Evolutionary conservation across 1,140 invertebrate genomes (phyloP).

Genomic region (Hypsibius dujardini): DNA sequence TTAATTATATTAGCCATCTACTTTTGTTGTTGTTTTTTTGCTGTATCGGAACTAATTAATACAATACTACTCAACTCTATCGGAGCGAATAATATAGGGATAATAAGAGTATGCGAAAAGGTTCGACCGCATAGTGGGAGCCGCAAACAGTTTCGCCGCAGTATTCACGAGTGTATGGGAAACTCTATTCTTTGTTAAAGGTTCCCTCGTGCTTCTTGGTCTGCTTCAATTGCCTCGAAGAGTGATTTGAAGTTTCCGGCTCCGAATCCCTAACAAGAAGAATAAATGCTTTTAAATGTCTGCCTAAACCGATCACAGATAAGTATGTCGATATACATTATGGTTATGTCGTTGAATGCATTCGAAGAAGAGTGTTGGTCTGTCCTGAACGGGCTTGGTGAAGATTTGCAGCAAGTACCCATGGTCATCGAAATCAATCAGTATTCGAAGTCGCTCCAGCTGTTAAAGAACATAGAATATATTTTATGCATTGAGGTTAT

Average conservation of each 20-base stretch:
- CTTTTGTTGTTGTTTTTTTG: no score
- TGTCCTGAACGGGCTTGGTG: constrained; percentile 90
- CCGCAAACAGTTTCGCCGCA: no score
- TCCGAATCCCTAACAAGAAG: constrained; percentile 72
- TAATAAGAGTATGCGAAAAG: no score
- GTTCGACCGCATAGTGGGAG: no score
- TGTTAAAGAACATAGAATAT: constrained; percentile 22
- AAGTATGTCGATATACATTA: constrained; percentile 42
- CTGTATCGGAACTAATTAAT: no score
- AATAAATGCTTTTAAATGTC: constrained; percentile 18
- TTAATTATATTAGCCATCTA: no score
- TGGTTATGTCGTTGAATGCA: constrained; percentile 92
- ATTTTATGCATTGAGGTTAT: not conserved
- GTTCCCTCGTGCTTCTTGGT: constrained; percentile 85
- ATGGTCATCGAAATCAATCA: constrained; percentile 93
- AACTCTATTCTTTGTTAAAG: constrained; percentile 39
- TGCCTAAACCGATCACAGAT: not conserved
- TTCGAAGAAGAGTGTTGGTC: constrained; percentile 90
- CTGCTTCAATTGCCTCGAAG: constrained; percentile 90
- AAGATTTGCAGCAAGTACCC: constrained; percentile 97
- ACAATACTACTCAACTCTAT: no score
- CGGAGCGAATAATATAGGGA: no score
- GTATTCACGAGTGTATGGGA: no score
- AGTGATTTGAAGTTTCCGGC: constrained; percentile 97
- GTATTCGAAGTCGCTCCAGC: constrained; percentile 66